Evolutionary conservation across 2,113 vertebrate genomes (phyloP).

Genomic region (Mormyrus iriodes): DNA sequence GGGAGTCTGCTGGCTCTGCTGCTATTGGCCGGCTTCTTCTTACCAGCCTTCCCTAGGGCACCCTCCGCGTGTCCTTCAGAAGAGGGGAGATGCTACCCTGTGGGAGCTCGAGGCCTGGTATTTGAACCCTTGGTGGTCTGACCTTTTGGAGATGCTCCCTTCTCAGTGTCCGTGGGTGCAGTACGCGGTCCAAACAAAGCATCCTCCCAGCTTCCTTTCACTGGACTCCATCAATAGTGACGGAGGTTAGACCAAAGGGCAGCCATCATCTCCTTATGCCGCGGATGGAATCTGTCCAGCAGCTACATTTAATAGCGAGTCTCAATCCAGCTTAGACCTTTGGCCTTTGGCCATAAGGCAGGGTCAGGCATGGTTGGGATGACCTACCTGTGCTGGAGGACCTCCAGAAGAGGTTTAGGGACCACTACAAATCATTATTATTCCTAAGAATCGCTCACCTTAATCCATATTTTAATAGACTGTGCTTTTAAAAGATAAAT

Average conservation of each 20-base stretch:
- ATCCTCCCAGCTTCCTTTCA: constrained; percentile 61
- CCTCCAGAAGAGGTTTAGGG: background rate
- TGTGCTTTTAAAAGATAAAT: background rate
- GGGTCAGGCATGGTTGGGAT: background rate
- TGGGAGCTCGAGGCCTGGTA: constrained; percentile 54
- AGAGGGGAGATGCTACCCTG: constrained; percentile 49
- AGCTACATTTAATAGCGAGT: background rate
- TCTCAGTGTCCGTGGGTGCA: constrained; percentile 62
- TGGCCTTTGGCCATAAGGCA: background rate
- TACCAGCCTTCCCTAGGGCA: constrained; percentile 55
- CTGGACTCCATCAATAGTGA: constrained; percentile 63
- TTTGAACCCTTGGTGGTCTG: constrained; percentile 67
- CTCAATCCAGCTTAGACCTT: background rate
- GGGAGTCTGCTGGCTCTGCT: background rate
- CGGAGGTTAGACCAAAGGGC: constrained; percentile 11
- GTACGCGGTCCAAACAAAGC: constrained; percentile 60
- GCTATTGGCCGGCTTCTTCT: constrained; percentile 42
- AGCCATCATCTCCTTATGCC: background rate
- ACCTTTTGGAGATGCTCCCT: constrained; percentile 72
- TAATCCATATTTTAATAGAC: background rate
- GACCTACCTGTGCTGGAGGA: background rate
- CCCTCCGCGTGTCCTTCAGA: constrained; percentile 66
- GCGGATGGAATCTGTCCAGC: background rate
- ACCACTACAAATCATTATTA: background rate
- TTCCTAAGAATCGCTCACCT: background rate